Base-by-base conservation (phyloP, 37 sponge, comb jelly and placozoan genomes). In the Spongia lamella region DNA sequence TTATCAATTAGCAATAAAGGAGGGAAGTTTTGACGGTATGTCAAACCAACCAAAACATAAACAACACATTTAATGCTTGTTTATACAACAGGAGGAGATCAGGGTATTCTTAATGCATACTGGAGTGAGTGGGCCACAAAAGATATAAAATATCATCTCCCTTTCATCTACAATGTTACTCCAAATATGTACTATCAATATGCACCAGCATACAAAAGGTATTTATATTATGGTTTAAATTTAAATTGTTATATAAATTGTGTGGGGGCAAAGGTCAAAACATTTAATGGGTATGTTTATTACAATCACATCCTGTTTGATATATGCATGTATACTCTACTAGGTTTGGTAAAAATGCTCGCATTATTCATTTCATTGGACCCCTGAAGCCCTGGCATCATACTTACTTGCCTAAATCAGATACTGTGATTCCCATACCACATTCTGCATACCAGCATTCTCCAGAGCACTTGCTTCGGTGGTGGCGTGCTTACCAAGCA, bases 371-470 rank as follows among this genome's bases (percentile, higher is more conserved):
- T 40, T 97, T 97, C 78, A 83, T 97, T 63, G 97, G 97, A 50
- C 66, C 94, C 9, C 68, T 93, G 9, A 97, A 97, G 72, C 97
- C 97, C 3, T 97, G 97, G 97, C 97, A 97, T 27, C 93, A 96
- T 58, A 72, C 24, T 39, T 93, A 92, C 61, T 6, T 79, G 30
- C 56, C 71, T 16, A 37, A 66, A 1, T 63, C 81, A 17, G 90
- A 76, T 27, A 16, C 53, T 2, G 84, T 91, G 15, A 67, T 91
- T 39, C 64, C 83, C 56, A 58, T 33, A 32, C 92, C 88, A 24
- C 5, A 43, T 43, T 43, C 47, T 43, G 47, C 47, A 43, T 43
- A 43, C 47, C 47, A 43, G 47, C 47, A 43, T 9, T 43, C 47
- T 43, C 47, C 47, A 9, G 47, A 43, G 9, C 47, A 43, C 9